Evolutionary conservation across 2,888 invertebrate genomes (phyloP), one percentile per base, ranked within the genome.

Genomic region (Dicyrtomina minuta): DNA sequence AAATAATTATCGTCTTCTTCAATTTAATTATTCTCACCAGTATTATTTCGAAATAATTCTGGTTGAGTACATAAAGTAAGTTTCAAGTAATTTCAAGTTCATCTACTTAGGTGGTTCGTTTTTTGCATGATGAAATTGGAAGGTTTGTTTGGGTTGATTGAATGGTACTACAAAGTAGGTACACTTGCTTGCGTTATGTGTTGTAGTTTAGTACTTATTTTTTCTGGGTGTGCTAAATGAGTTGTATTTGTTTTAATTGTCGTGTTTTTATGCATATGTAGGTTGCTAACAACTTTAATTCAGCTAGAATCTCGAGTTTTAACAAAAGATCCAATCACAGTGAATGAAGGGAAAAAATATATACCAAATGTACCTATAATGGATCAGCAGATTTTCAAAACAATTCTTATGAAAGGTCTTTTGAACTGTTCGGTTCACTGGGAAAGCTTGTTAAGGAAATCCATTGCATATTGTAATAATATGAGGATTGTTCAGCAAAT

Each of bases 321-420:
- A 60, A 61, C 49, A 39, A 60, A 68, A 22, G 39, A 60, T 20
- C 13, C 26, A 8, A 17, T 41, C 1, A 2, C 27, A 24, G 22
- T 60, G 24, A 43, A 59, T 12, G 68, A 68, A 43, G 17, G 20
- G 1, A 68, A 64, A 8, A 68, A 62, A 24, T 71, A 71, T 33
- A 41, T 68, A 33, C 53, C 71, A 39, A 64, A 62, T 20, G 5
- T 68, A 12, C 59, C 64, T 20, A 33, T 71, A 4, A 27, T 58
- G 26, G 61, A 68, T 33, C 71, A 71, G 33, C 71, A 68, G 39
- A 24, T 71, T 13, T 71, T 68, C 60, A 60, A 68, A 26, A 41
- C 61, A 1, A 53, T 68, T 6, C 55, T 71, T n/a, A 20, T 68
- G 10, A 62, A 71, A 58, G 68, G 61, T 17, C 55, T 71, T 12